Base-by-base conservation (phyloP, 1,140 invertebrate genomes). In the Zeugodacus cucurbitae region DNA sequence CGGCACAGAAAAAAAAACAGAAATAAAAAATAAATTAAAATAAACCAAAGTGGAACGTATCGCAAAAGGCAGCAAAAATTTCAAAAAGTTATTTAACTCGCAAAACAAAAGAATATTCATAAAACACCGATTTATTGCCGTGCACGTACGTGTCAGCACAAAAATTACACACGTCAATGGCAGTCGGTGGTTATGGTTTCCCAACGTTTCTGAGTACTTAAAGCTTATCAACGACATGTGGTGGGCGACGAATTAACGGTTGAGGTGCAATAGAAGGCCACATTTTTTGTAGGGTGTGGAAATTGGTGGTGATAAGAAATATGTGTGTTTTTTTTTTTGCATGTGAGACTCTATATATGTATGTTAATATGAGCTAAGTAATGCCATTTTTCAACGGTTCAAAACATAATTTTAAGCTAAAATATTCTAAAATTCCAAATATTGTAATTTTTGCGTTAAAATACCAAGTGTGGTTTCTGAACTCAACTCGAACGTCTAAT, bases 41-140 rank as follows among this genome's bases (percentile, higher is more conserved):
- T 32, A 74, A 37, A 74, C 20, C 20, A 11, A 67, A 34, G 6
- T 62, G 58, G n/a, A 62, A 10, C 58, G n/a, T 4, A 62, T 62
- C 17, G 58, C 58, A 62, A 62, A 62, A 62, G 10, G 26, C 58
- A 62, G 14, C 26, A 32, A 67, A n/a, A 67, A 32, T 67, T 32
- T 3, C 0, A 34, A 32, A 67, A 67, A 67, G 26, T n/a, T 62
- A 62, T 37, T 37, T 74, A 74, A 74, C 29, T 41, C 14, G 20
- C 34, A 41, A 74, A 37, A 74, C 67, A 74, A 74, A 74, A 74
- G 67, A 74, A 74, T 41, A 37, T 10, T 74, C 67, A 32, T 74
- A 74, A 74, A 74, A 37, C 67, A 82, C 74, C 41, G 22, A 82
- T 82, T 82, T 82, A 82, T 82, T 44, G 41, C n/a, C 29, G 41